Percentiles rank a stretch among this genome's conserved stretches.
phyloP scores from a whole-genome alignment of 2,113 vertebrate genomes.

The Gasterosteus nipponicus region DNA sequence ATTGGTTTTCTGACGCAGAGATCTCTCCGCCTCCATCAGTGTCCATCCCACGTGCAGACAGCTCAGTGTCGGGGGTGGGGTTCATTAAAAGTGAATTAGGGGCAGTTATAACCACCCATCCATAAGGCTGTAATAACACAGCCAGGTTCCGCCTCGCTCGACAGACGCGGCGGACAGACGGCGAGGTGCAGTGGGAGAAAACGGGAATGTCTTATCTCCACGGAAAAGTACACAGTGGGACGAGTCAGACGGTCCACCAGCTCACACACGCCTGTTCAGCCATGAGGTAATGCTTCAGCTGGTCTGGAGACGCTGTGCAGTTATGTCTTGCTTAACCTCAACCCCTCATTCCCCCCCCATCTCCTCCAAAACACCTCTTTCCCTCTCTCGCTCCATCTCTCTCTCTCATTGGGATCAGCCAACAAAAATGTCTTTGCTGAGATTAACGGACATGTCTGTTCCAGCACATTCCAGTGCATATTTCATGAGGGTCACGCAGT shows the following conservation, averaged over 20 bases:
- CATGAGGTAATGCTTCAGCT: slow-evolving; percentile 64
- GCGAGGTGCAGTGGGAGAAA: slow-evolving; percentile 40
- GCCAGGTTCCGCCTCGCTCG: slow-evolving; percentile 45
- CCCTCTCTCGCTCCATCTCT: background rate
- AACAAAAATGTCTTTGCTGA: slow-evolving; percentile 78
- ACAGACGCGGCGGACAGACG: slow-evolving; percentile 34
- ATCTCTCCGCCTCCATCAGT: slow-evolving; percentile 33
- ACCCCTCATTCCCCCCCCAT: slow-evolving; percentile 1
- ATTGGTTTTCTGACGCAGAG: slow-evolving; percentile 17
- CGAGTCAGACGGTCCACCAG: slow-evolving; percentile 48
- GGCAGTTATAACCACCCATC: slow-evolving; percentile 66
- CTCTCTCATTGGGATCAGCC: slow-evolving; percentile 68
- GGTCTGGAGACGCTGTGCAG: slow-evolving; percentile 70
- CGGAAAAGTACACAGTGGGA: slow-evolving; percentile 40
- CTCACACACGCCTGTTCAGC: slow-evolving; percentile 56
- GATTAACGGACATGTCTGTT: slow-evolving; percentile 72
- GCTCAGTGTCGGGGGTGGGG: slow-evolving; percentile 36
- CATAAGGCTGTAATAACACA: slow-evolving; percentile 58
- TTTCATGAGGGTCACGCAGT: slow-evolving; percentile 75
- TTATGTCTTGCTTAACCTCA: slow-evolving; percentile 66
- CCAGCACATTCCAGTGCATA: slow-evolving; percentile 73
- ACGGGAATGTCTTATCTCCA: slow-evolving; percentile 46
- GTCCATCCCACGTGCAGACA: slow-evolving; percentile 45
- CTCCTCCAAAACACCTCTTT: background rate
- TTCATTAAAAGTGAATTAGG: slow-evolving; percentile 68